Evolutionary conservation across 2,797 vertebrate species (phyloP).

Genomic region (Siniperca obscura): DNA sequence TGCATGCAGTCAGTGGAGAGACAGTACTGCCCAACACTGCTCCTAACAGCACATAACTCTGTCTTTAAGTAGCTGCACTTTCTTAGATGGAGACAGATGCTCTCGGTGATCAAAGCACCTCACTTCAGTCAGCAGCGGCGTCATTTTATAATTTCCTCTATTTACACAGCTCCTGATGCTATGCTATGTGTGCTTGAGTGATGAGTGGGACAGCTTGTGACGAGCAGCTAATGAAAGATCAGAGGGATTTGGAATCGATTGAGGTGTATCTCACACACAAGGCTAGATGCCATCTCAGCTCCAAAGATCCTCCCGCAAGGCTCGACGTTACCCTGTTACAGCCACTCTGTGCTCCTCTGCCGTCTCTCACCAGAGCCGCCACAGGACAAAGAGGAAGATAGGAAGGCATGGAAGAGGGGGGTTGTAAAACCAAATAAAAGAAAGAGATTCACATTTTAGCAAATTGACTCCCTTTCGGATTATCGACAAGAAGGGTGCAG

Average conservation of each 20-base stretch:
- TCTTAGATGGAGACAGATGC: constrained; percentile 41
- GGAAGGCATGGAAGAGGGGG: constrained; percentile 11
- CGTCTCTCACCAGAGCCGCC: constrained; percentile 56
- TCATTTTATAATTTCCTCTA: constrained; percentile 48
- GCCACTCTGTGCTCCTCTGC: constrained; percentile 31
- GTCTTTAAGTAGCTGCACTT: constrained; percentile 38
- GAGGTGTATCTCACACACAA: constrained; percentile 53
- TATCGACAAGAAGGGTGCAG: constrained; percentile 81
- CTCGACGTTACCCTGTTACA: constrained; percentile 30
- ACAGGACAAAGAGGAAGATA: constrained; percentile 43
- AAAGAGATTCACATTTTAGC: constrained; percentile 75
- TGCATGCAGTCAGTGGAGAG: neutral
- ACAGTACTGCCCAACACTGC: neutral
- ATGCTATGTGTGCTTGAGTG: constrained; percentile 21
- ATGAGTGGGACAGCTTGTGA: constrained; percentile 64
- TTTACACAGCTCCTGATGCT: constrained; percentile 38
- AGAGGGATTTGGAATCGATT: constrained; percentile 67
- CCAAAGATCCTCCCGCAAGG: constrained; percentile 57
- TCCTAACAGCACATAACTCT: neutral
- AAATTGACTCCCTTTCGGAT: constrained; percentile 80
- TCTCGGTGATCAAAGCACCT: constrained; percentile 43
- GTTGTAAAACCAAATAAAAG: constrained; percentile 32
- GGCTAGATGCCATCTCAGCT: constrained; percentile 56
- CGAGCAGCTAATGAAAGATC: constrained; percentile 73
- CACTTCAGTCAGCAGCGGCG: constrained; percentile 27